Evolutionary conservation across 2,888 invertebrate species (phyloP), one percentile per base, ranked within the genome.

Genomic region (Petrolisthes cinctipes): DNA sequence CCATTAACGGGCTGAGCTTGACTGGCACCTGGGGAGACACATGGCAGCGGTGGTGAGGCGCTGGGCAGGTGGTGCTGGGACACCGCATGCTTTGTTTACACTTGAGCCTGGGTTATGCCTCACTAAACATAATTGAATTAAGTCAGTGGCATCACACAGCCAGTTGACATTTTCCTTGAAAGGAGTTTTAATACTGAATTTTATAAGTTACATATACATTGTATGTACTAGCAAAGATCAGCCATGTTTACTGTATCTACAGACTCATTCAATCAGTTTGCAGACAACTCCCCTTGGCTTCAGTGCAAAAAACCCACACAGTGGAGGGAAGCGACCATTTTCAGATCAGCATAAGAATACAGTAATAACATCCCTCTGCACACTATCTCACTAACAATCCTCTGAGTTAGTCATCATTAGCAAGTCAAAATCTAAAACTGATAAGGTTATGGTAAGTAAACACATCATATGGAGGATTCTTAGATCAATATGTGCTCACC

Each of bases 1-100:
- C 97, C 97, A 93, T 97, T 97, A 91, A 97, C 95, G 88, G 96
- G 96, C 94, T 97, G 97, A 81, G 91, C 96, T 86, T 89, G 86
- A 87, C 89, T 90, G 83, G 90, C 87, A 89, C 90, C 90, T 90
- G 90, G 83, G 86, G 84, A 84, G 84, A 84, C 81, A 71, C 71
- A 71, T 80, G 61, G 83, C 84, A 88, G 84, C 88, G 84, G 84
- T 82, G 61, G 84, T 84, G 80, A 88, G 84, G 84, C 82, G 83
- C 84, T 84, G 84, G 84, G 84, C 84, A 88, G 82, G 88, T 83
- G 86, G 86, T 73, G 76, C 83, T 54, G 83, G 79, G 83, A 53
- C 11, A 17, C 61, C 17, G 61, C 61, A 61, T 17, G 17, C 61
- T 61, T 20, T 71, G n/a, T n/a, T 20, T 71, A 71, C 14, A 71